Base-by-base conservation (phyloP, 2,888 invertebrate genomes). In the Bellardia bayeri region DNA sequence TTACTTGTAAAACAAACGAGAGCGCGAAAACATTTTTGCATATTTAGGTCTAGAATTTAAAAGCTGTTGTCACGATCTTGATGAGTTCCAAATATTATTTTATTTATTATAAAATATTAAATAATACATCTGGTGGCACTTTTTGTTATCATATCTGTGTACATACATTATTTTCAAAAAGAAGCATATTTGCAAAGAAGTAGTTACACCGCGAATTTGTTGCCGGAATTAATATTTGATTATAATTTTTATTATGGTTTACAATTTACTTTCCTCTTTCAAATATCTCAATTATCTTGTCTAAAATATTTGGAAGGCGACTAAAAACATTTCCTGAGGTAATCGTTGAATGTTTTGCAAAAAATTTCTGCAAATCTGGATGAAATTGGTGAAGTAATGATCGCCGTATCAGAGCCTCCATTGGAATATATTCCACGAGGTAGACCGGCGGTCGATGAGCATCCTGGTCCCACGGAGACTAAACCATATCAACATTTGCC, bases 361-460 rank as follows among this genome's bases (percentile, higher is more conserved):
- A 78, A 82, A 84, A 88, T 89, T 88, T 82, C 93, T 92, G 95
- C 96, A 96, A 97, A 97, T 97, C 97, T 97, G 97, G 97, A 97
- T 97, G 97, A 96, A 94, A 95, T 95, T 95, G 96, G 95, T 94
- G 95, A 96, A 94, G 95, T 94, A 94, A 97, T 97, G 97, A 97
- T 97, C 94, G 97, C 97, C 95, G 97, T 97, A 95, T 97, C 97
- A 94, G 97, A 97, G 95, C 97, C 97, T 94, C 91, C 91, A 1
- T 89, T 97, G 97, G 97, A 97, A 95, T 98, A 97, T 95, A 95
- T 97, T 95, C 98, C 98, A 92, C 96, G 97, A 94, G 98, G 98
- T 93, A 96, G 97, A 94, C 96, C 96, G 94, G 96, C 96, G 94
- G 94, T 97, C 92, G 94, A 95, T 82, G 95, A 95, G 90, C 97